These are phyloP conservation scores for Leptosomus discolor DNA, from an alignment of 2,113 vertebrate species.

Conservation along the genomic window DNA sequence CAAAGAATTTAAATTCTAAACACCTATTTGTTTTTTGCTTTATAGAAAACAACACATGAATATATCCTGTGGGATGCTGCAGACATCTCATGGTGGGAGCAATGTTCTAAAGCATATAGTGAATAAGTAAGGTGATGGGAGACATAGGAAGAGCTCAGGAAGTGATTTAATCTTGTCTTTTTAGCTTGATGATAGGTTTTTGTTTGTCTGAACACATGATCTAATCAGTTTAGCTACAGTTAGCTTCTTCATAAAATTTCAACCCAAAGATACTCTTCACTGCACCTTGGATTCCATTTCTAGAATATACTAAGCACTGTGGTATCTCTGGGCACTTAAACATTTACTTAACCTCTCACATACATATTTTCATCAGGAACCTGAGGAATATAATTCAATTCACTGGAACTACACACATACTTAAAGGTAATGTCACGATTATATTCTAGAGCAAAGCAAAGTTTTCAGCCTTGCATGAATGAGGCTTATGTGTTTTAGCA, in stretches of 20 bases:
- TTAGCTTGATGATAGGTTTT: not conserved
- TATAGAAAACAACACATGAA: not conserved
- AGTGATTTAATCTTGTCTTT: not conserved
- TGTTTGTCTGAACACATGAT: not conserved
- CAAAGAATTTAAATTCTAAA: not conserved
- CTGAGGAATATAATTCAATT: not conserved
- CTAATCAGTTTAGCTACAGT: not conserved
- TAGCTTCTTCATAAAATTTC: not conserved
- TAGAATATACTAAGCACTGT: not conserved
- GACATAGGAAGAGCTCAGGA: not conserved
- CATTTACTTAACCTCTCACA: not conserved
- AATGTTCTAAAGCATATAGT: not conserved
- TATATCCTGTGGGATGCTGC: not conserved
- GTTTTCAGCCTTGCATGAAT: not conserved
- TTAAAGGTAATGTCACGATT: accelerated
- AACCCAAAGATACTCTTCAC: not conserved
- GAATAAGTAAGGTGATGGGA: not conserved
- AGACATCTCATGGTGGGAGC: not conserved
- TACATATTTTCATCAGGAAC: not conserved
- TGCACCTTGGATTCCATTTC: not conserved
- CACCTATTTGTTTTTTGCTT: not conserved
- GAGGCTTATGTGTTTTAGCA: not conserved
- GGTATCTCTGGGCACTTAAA: not conserved
- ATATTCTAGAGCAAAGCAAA: not conserved
- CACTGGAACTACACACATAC: not conserved